Conservation (phyloP, 2,888 invertebrate species). For the Machimus rusticus region DNA sequence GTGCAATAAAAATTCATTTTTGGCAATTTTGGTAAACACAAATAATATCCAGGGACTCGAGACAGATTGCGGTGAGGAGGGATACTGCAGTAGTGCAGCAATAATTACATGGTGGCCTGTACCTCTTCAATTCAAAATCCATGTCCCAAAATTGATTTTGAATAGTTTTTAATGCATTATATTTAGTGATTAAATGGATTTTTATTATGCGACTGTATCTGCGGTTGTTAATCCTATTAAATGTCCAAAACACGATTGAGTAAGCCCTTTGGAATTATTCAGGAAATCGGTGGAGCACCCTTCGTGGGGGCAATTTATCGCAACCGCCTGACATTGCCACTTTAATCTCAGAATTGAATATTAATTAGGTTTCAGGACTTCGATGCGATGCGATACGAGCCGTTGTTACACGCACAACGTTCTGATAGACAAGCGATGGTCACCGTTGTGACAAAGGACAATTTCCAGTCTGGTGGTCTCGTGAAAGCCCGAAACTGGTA, state of each 20-base stretch:
- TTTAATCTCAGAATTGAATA: not conserved
- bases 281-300: not conserved
- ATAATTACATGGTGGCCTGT: not conserved
- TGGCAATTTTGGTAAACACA: not conserved
- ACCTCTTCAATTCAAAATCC: not conserved
- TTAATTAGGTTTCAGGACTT: not conserved
- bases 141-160: not conserved
- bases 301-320: not conserved
- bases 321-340: not conserved
- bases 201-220: not conserved
- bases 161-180: not conserved
- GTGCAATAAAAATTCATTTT: not conserved
- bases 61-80: not conserved
- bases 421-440: not conserved
- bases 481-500: not conserved
- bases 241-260: not conserved
- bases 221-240: not conserved
- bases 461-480: conserved; percentile 10
- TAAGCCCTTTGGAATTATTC: not conserved
- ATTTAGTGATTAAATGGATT: not conserved
- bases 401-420: not conserved
- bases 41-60: not conserved
- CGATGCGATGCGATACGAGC: not conserved
- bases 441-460: not conserved
- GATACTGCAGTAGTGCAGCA: too few species aligned